Evolutionary conservation across 2,113 vertebrate species (phyloP), one percentile per base, ranked within the genome.

Genomic region (Neotragus moschatus): DNA sequence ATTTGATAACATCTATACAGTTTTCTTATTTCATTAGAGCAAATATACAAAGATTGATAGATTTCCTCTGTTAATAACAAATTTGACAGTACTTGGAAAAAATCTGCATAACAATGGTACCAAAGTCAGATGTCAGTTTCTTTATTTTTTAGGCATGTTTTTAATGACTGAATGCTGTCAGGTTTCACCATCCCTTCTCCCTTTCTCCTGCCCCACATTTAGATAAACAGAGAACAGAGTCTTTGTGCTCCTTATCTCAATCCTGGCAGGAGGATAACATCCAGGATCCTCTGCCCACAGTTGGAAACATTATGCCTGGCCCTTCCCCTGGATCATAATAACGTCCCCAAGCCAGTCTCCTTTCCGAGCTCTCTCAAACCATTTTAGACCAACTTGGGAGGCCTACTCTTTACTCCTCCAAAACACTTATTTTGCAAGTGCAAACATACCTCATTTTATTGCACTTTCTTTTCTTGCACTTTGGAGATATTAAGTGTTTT

Each of bases 21-120:
- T 82, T 87, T 66, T 88, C 70, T 36, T 58, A 60, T 89, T 92
- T 92, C 88, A 96, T 70, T 96, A 84, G 60, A 80, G 25, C 28
- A 85, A 70, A 85, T 58, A 73, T 39, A 47, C 53, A 85, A 92
- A 80, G 58, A 97, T 49, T 47, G 66, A 53, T 96, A 36, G 33
- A 84, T 45, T 94, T 55, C 12, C 28, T 47, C 17, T 36, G 45
- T 81, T 60, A 88, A 91, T 94, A 91, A 77, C 84, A 92, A 79
- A 94, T 91, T 7, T 58, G 63, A 60, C 43, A 66, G 7, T 51
- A 5, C 49, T 53, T 88, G 23, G 33, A 94, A 43, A 39, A 84
- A 95, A 91, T 47, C 55, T 47, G 33, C 6, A 33, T 19, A 26
- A 77, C 47, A 84, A 88, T 16, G 58, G n/a, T 70, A 21, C 53